Evolutionary conservation across 1,140 invertebrate genomes (phyloP), one percentile per base, ranked within the genome.

Genomic region (Drosophila pandora): DNA sequence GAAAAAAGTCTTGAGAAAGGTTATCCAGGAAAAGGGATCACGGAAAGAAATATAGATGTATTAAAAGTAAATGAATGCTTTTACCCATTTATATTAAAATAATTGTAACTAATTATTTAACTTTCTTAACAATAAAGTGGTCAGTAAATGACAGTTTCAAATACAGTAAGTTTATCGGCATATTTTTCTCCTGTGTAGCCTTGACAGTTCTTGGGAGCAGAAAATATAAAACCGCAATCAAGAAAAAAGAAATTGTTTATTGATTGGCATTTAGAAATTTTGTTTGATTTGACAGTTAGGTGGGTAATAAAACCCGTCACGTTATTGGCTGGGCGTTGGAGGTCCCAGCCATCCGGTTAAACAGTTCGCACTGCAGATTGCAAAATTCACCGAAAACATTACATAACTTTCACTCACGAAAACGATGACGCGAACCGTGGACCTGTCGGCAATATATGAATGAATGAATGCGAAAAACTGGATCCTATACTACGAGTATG

Each of bases 211-310:
- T 73, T 9, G 39, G 8, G 34, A 49, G 25, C 63, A 21, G 64
- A 69, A 39, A 57, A 50, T 41, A 9, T 69, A 58, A 73, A 73
- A 55, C 69, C 57, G 52, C 50, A 63, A 37, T 37, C 39, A 68
- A 64, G 45, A 76, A 84, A 87, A 83, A 79, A 88, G 83, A 87
- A 87, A 88, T 79, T 84, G 69, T 79, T 81, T 75, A 76, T 67
- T 87, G 83, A 87, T 87, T 88, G 83, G 79, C 83, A 79, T 83
- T 83, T 88, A 87, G 83, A 87, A 87, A 87, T 79, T 83, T 63
- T 43, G 63, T 83, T 88, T 83, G 79, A 83, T 73, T 79, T 79
- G 76, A 88, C 78, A 88, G 76, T 75, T 78, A 45, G 53, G 54
- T 41, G 61, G 71, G 50, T 57, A 75, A 75, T 59, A 57, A 58